Percentiles rank a stretch among this genome's conserved stretches.
Conservation (phyloP, 2,888 invertebrate species). For the Eudasyphora cyanicolor region DNA sequence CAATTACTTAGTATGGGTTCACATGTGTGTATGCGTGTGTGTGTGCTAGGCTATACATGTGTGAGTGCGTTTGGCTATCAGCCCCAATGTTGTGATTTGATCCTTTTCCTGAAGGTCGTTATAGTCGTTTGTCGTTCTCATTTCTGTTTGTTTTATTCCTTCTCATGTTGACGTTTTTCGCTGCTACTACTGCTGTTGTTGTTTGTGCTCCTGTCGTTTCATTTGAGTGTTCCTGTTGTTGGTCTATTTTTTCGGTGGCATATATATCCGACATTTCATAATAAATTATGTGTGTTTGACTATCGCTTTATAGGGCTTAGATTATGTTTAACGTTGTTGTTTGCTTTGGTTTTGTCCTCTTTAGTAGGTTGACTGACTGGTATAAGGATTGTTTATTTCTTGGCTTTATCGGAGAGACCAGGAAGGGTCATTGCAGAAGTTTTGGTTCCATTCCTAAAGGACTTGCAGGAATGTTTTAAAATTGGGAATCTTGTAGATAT, state of each 20-base stretch:
- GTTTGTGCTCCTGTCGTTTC: not conserved
- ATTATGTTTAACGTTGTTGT: constrained; percentile 30
- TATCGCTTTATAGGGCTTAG: constrained; percentile 27
- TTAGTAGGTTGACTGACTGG: too few relatives aligned
- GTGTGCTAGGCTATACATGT: not conserved
- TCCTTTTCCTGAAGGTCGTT: constrained; percentile 52
- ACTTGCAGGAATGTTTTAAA: not conserved
- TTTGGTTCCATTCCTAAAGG: too few relatives aligned
- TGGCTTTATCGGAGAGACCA: not conserved
- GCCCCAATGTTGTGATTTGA: constrained; percentile 49
- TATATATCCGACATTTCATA: constrained; percentile 27
- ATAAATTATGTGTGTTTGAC: constrained; percentile 36
- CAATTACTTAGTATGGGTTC: constrained; percentile 41
- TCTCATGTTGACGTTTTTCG: not conserved
- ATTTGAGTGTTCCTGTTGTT: not conserved
- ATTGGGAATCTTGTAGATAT: too few relatives aligned
- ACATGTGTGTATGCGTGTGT: not conserved
- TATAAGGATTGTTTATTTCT: not conserved
- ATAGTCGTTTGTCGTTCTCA: constrained; percentile 28
- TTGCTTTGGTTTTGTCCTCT: constrained; percentile 18
- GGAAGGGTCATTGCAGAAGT: not conserved
- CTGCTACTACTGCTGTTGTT: not conserved
- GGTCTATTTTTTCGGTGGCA: not conserved
- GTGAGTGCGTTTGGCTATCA: too few relatives aligned
- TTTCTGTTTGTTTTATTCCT: constrained; percentile 17